Conservation (phyloP, 1,140 invertebrate species). For the Ips nitidus region DNA sequence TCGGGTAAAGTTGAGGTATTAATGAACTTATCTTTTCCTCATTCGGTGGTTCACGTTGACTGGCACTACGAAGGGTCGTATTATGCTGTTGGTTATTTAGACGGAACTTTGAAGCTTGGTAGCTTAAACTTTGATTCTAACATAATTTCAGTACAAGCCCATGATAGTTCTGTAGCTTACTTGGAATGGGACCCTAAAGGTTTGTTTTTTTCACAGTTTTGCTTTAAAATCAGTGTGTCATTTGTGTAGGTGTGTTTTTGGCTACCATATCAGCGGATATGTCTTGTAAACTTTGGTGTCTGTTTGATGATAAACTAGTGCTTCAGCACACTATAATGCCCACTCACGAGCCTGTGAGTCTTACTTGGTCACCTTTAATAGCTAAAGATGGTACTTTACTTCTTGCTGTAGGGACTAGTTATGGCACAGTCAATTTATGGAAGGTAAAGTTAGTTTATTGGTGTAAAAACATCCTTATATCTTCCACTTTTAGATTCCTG, state of each 20-base stretch:
- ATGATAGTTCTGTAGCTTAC: constrained; percentile 52
- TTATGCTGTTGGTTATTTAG: constrained; percentile 60
- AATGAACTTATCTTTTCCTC: constrained; percentile 52
- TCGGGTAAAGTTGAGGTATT: constrained; percentile 51
- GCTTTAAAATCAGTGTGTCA: background rate
- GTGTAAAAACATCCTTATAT: background rate
- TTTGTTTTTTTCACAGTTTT: background rate
- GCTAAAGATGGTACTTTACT: constrained; percentile 49
- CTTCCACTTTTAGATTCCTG: constrained; percentile 45
- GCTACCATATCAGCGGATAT: constrained; percentile 55
- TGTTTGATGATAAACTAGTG: constrained; percentile 50
- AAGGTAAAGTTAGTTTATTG: constrained; percentile 27
- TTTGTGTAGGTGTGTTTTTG: constrained; percentile 51
- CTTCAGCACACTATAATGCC: constrained; percentile 52
- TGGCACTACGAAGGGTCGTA: constrained; percentile 60
- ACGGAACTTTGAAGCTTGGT: constrained; percentile 60
- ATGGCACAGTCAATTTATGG: constrained; percentile 60
- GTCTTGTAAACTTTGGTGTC: constrained; percentile 56
- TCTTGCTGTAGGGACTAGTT: constrained; percentile 55
- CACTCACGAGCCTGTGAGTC: constrained; percentile 51
- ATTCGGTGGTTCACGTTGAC: constrained; percentile 58
- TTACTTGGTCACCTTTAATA: constrained; percentile 57
- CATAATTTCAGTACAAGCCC: constrained; percentile 54
- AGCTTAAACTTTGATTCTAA: constrained; percentile 48
- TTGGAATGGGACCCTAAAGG: constrained; percentile 59